phyloP scores from a whole-genome alignment of 2,113 vertebrate genomes.

The Lipotes vexillifer region DNA sequence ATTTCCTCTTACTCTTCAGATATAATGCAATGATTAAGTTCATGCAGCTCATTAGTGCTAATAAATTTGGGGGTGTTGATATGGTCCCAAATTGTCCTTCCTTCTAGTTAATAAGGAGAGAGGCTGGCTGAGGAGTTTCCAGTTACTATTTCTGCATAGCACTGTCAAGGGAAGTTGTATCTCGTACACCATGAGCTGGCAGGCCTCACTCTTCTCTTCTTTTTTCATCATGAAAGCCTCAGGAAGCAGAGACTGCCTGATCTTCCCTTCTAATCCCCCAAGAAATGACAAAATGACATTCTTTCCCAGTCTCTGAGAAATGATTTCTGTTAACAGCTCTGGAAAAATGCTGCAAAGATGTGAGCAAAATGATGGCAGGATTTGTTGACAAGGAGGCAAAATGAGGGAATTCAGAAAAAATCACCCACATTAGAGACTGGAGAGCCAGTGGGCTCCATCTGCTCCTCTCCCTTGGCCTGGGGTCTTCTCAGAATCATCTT shows the following conservation, averaged over 20 bases:
- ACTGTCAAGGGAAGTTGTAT: not conserved
- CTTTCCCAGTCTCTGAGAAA: constrained; percentile 47
- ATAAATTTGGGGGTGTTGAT: not conserved
- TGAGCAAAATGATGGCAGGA: constrained; percentile 60
- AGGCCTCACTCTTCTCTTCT: not conserved
- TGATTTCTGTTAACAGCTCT: constrained; percentile 66
- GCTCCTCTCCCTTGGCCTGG: not conserved
- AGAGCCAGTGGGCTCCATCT: not conserved
- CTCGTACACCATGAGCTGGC: not conserved
- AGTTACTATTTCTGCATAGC: not conserved
- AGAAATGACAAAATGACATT: constrained; percentile 67
- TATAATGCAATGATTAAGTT: constrained; percentile 46
- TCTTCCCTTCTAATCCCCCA: constrained; percentile 10
- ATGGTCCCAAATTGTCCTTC: constrained; percentile 14
- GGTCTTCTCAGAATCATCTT: not conserved
- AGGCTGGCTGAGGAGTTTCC: not conserved
- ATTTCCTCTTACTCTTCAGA: not conserved
- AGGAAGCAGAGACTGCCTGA: not conserved
- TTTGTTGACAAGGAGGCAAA: constrained; percentile 68
- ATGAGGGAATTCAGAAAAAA: constrained; percentile 37
- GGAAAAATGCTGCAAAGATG: constrained; percentile 53
- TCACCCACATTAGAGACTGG: constrained; percentile 4
- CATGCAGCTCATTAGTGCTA: constrained; percentile 45
- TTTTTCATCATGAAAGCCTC: constrained; percentile 25
- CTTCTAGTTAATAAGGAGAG: not conserved